Evolutionary conservation across 2,888 invertebrate genomes (phyloP), one percentile per base, ranked within the genome.

Genomic region (Agriotes lineatus): DNA sequence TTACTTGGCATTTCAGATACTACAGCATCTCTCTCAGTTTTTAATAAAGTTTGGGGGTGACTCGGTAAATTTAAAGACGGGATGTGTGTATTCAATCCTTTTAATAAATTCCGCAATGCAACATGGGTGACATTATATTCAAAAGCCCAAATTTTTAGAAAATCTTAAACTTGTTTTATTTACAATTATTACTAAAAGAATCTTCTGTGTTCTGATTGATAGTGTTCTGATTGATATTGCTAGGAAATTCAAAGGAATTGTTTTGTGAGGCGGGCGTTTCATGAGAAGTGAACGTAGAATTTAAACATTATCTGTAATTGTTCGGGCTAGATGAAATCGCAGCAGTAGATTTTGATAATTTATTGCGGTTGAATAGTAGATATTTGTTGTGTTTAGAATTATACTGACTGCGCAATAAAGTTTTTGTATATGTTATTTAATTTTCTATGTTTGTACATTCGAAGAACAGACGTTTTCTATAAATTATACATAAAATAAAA

Each of bases 371-470:
- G 39, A 6, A 39, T 14, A 14, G 39, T 39, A n/a, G n/a, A n/a
- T n/a, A 39, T 39, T 39, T 39, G 39, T 6, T 39, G 39, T 39
- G 39, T 12, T 39, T 6, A 39, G 1, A 39, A 12, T 39, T 10
- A n/a, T 35, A 39, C 14, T 39, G 39, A 14, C 39, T 39, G 39
- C 12, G 39, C 39, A 39, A 39, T 39, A 39, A 39, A 39, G 39
- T 39, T 39, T 39, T 39, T 39, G 39, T 39, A 39, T 39, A 39
- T 39, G 39, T 39, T 39, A 39, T 39, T 39, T 39, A 39, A 39
- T 39, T 2, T 39, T 39, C 39, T 39, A 14, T 39, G 39, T 39
- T 39, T 39, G 39, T 16, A 16, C 39, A 39, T 39, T 39, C 39
- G 39, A 39, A n/a, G 39, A 39, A 1, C 14, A 14, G 39, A 39